Conservation (phyloP, 1,140 invertebrate genomes). For the Leptinotarsa undecemlineata region DNA sequence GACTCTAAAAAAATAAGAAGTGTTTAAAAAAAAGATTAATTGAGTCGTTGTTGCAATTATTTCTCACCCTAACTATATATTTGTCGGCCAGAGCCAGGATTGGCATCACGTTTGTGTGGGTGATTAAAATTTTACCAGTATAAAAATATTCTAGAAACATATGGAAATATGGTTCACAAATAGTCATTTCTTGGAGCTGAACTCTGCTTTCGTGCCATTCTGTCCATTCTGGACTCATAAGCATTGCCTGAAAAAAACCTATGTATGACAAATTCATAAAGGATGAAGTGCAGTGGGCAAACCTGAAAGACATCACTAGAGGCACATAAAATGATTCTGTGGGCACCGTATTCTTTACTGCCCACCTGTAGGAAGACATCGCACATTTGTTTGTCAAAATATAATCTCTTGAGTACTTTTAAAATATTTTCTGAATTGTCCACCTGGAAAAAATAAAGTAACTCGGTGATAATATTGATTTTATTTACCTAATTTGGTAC, state of each 20-base stretch:
- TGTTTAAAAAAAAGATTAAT: background rate
- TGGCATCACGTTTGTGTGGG: conserved; percentile 79
- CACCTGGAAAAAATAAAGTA: conserved; percentile 32
- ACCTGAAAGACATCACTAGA: conserved; percentile 95
- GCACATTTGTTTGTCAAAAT: conserved; percentile 49
- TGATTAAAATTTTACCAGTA: conserved; percentile 86
- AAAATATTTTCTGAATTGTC: conserved; percentile 51
- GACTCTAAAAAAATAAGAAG: conserved; percentile 63
- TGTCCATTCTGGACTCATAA: conserved; percentile 91
- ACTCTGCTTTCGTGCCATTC: conserved; percentile 85
- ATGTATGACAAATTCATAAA: background rate
- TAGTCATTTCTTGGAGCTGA: conserved; percentile 81
- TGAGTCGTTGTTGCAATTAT: background rate
- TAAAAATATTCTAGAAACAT: conserved; percentile 92
- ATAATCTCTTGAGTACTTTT: conserved; percentile 48
- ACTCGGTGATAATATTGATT: background rate
- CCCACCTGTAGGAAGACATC: conserved; percentile 51
- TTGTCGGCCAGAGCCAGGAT: conserved; percentile 89
- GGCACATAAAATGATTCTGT: conserved; percentile 89
- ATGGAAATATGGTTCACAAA: conserved; percentile 83
- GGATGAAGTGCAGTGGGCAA: conserved; percentile 29
- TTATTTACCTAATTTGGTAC: background rate
- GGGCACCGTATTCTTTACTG: conserved; percentile 77
- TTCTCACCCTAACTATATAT: conserved; percentile 84
- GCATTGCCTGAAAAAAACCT: conserved; percentile 75